Percentiles rank a stretch among this genome's conserved stretches.
Conservation (phyloP, 2,113 vertebrate genomes). For the Setophaga kirtlandii region DNA sequence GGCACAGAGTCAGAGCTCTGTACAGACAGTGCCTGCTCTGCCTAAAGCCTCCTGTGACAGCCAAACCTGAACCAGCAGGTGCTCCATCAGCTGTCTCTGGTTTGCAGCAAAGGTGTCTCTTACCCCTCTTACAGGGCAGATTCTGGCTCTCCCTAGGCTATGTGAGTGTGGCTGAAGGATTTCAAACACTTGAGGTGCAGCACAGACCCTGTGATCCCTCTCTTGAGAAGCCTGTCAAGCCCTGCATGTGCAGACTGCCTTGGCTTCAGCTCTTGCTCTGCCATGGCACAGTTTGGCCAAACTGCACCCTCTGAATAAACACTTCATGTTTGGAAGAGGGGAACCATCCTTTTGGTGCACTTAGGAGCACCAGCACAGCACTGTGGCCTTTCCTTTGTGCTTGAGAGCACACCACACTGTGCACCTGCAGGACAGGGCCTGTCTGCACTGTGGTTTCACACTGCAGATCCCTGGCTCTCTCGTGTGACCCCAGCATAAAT, state of each 20-base stretch:
- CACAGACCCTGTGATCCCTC: background rate
- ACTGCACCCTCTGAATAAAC: background rate
- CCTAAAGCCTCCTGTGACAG: background rate
- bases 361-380: background rate
- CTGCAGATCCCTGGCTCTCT: background rate
- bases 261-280: background rate
- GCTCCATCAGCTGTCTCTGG: background rate
- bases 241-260: background rate
- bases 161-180: background rate
- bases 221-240: background rate
- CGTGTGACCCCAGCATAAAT: fast-evolving
- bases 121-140: background rate
- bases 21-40: background rate
- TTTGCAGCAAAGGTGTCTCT: background rate
- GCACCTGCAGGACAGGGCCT: background rate
- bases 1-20: background rate
- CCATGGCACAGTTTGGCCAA: background rate
- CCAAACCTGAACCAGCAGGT: background rate
- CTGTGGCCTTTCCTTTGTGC: background rate
- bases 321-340: background rate
- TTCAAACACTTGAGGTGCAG: background rate
- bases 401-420: fast-evolving
- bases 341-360: background rate
- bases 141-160: background rate
- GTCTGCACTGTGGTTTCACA: background rate